A percentile compares a stretch with the other conserved stretches of the same genome.
Evolutionary conservation across 2,797 vertebrate genomes (phyloP).

Genomic region (Strix occidentalis): DNA sequence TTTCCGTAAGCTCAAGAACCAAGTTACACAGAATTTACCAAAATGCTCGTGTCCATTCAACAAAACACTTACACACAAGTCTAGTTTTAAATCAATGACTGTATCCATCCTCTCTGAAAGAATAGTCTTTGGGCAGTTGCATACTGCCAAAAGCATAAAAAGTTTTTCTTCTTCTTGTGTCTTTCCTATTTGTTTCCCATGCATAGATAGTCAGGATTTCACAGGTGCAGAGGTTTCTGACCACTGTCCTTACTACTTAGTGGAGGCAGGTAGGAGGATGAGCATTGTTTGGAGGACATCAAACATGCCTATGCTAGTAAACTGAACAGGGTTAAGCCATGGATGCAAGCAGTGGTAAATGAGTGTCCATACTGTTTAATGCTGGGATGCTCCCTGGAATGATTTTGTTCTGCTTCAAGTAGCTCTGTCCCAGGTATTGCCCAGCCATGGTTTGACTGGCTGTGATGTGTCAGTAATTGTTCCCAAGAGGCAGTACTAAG

Average conservation of each 20-base stretch:
- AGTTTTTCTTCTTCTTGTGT: not conserved
- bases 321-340: not conserved
- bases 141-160: not conserved
- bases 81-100: not conserved
- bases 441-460: not conserved
- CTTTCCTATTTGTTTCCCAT: not conserved
- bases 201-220: not conserved
- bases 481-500: not conserved
- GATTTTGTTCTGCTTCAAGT: not conserved
- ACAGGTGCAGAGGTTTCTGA: not conserved
- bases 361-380: not conserved
- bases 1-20: not conserved
- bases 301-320: not conserved
- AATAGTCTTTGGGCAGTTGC: not conserved
- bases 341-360: not conserved
- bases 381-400: not conserved
- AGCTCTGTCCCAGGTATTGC: not conserved
- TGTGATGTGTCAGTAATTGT: not conserved
- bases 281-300: not conserved
- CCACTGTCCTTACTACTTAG: not conserved
- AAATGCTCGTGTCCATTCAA: not conserved
- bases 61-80: not conserved
- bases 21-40: not conserved
- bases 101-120: not conserved
- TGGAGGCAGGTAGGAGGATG: not conserved